Evolutionary conservation across 1,140 invertebrate species (phyloP), one percentile per base, ranked within the genome.

Genomic region (Matsumurasca onukii): DNA sequence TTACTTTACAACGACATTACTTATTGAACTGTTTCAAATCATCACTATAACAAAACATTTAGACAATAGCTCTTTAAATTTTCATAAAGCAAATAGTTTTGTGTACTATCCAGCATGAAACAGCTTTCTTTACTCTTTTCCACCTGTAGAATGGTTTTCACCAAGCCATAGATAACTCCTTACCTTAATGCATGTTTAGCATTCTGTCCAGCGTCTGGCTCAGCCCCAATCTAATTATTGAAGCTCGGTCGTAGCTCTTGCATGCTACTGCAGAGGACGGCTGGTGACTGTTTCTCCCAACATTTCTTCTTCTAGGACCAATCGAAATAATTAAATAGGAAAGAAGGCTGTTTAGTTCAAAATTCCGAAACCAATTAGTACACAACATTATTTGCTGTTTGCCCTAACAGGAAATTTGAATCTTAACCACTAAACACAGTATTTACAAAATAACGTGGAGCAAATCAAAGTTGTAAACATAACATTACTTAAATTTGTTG

Each of bases 101-200:
- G 5, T 39, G 17, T 17, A 9, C 34, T 39, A 17, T 59, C 25
- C 9, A 59, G 62, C 62, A 65, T 65, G 62, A 65, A 65, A 65
- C 62, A 65, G 62, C 62, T 65, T 65, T 65, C 62, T 65, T 45
- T 12, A 59, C 17, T 63, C 27, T 3, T 63, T 63, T 52, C 49
- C 20, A 52, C 49, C 20, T 12, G 49, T 15, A 3, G 49, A 5
- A 17, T 5, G 20, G 49, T 5, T 20, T 15, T 3, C 20, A 52
- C 3, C 5, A 52, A 52, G 49, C 9, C 34, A n/a, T n/a, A n/a
- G n/a, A n/a, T n/a, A n/a, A n/a, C n/a, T n/a, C 9, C 39, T n/a
- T 45, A 12, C 39, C n/a, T 12, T 52, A 52, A 52, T 52, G 49
- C 49, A 52, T 24, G 49, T 52, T 52, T 52, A 39, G 17, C 34